Base-by-base conservation (phyloP, 2,113 vertebrate species). In the Rhegmatorhina hoffmannsi region DNA sequence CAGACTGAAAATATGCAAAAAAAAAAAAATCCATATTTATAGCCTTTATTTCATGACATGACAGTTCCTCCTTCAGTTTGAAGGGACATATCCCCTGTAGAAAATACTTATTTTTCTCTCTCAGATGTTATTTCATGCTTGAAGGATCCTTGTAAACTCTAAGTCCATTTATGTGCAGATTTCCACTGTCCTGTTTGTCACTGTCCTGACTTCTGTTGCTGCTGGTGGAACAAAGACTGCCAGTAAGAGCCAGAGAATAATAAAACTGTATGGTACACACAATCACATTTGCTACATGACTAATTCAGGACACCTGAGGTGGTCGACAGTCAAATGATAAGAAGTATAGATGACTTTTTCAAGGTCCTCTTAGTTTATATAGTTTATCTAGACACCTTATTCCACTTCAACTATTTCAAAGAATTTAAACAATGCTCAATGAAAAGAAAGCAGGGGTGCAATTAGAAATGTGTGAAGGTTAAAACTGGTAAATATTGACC, bases 101-200 rank as follows among this genome's bases (percentile, higher is more conserved):
- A 34, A 90, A 88, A 86, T 92, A 77, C 47, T 90, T 70, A 16
- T 89, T 94, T 89, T 85, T 89, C 33, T 94, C 50, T 88, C 63
- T 88, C 38, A 77, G 74, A 88, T 1, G 6, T 17, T 88, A 78
- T 94, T 96, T 93, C 66, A 69, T 80, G 82, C 74, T 78, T 84
- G 79, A 94, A 62, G 31, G 56, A 88, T 64, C 47, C 56, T 84
- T 93, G 52, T 78, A 95, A 93, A 86, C 44, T 81, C 68, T 75
- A 75, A 90, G 76, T 74, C 44, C 72, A 70, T 92, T 93, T 94
- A 47, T 80, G 94, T 93, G 84, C 59, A 84, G 93, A 92, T 90
- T 95, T 93, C 43, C 47, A 70, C 34, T 88, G 72, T 95, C 83
- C 63, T 90, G 44, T 85, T 85, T 97, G 68, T 93, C 72, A 67